These are phyloP conservation scores for Pseudochromis fuscus DNA, from an alignment of 2,797 vertebrate genomes.

Conservation along the genomic window DNA sequence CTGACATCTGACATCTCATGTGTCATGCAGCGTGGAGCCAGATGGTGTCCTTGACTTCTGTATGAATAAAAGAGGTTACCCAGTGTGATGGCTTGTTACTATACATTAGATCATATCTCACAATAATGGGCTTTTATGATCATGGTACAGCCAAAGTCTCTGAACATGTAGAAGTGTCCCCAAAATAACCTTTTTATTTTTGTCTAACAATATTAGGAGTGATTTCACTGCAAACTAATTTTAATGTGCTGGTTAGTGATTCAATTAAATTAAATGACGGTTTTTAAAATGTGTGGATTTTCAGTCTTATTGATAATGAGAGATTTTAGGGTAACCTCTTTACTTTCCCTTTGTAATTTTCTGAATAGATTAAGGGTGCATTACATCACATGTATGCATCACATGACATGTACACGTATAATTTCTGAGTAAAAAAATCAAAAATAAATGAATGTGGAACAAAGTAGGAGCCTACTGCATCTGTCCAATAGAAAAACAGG, in stretches of 20 bases:
- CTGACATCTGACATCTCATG: constrained; percentile 68
- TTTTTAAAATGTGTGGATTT: neutral
- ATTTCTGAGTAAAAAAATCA: neutral
- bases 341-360: neutral
- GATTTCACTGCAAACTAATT: neutral
- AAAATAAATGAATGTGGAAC: neutral
- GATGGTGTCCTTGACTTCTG: constrained; percentile 80
- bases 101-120: constrained; percentile 59
- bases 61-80: constrained; percentile 63
- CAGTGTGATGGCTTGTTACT: constrained; percentile 58
- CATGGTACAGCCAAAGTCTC: constrained; percentile 7
- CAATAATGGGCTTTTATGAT: constrained; percentile 41
- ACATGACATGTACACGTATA: neutral
- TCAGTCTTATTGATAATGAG: neutral
- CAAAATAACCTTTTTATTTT: constrained; percentile 10
- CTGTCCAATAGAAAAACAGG: neutral
- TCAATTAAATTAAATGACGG: neutral
- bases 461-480: neutral
- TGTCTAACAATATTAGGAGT: neutral
- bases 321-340: neutral
- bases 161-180: constrained; percentile 2
- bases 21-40: constrained; percentile 72
- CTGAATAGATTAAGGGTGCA: neutral
- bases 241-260: neutral
- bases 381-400: neutral